These are phyloP conservation scores for Cochlearius cochlearius DNA, from an alignment of 2,113 vertebrate species.

Conservation along the genomic window DNA sequence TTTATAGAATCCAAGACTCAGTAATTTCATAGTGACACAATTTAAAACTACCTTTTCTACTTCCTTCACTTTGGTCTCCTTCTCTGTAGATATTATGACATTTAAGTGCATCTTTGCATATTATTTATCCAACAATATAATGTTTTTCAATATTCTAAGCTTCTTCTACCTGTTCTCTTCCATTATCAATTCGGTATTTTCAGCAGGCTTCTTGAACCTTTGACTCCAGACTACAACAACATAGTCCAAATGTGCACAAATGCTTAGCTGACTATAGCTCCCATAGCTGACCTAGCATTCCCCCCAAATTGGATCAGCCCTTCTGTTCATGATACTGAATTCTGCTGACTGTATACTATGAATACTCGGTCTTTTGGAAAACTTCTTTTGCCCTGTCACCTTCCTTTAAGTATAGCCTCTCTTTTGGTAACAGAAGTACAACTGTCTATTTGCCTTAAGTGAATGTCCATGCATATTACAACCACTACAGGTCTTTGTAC, in stretches of 20 bases:
- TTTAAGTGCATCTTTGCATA: not conserved
- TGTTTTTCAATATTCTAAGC: not conserved
- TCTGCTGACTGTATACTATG: not conserved
- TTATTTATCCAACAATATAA: not conserved
- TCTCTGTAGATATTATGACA: not conserved
- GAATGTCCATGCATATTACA: not conserved
- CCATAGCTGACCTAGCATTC: not conserved
- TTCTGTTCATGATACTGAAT: not conserved
- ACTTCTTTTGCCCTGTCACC: not conserved
- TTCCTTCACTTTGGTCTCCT: not conserved
- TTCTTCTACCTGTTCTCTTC: not conserved
- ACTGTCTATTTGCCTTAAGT: not conserved
- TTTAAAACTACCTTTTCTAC: not conserved
- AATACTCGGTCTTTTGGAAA: not conserved
- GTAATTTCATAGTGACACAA: not conserved
- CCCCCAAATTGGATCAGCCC: not conserved
- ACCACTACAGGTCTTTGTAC: not conserved
- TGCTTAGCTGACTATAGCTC: not conserved
- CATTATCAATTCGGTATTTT: not conserved
- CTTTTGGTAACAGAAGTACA: not conserved
- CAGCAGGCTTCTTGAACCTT: not conserved
- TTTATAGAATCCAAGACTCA: not conserved
- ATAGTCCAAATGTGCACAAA: not conserved
- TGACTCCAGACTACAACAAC: not conserved
- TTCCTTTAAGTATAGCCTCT: not conserved